Conservation (phyloP, 2,888 invertebrate genomes). For the Eupithecia insigniata region DNA sequence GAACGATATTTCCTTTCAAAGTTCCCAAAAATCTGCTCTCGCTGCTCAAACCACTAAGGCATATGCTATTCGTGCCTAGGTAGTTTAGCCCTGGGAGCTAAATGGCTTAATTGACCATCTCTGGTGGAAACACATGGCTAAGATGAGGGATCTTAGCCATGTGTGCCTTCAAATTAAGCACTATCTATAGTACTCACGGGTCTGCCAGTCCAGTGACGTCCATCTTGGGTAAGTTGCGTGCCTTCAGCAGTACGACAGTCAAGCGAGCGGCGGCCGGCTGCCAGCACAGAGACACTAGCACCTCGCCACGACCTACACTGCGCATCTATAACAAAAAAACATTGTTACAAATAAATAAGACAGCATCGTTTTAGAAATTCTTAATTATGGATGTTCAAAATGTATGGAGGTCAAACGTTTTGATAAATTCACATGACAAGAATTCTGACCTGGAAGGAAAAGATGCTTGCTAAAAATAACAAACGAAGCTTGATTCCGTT, state of each 20-base stretch:
- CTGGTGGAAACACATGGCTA: background rate
- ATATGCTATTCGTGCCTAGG: background rate
- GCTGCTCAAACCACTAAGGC: no score
- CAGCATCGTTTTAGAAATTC: no score
- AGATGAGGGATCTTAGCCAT: no score
- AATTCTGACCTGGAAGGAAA: no score
- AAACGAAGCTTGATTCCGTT: no score
- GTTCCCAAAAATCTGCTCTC: background rate
- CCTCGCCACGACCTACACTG: conserved; percentile 96
- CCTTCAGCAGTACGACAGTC: conserved; percentile 98
- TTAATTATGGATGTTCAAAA: no score
- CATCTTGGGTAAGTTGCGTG: conserved; percentile 98
- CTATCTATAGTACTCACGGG: background rate
- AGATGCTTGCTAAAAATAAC: no score
- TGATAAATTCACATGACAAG: no score
- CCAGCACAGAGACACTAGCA: conserved; percentile 98
- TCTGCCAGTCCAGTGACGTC: conserved; percentile 95
- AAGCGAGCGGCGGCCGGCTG: conserved; percentile 98
- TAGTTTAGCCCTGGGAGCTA: background rate
- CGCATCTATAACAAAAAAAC: conserved; percentile 86
- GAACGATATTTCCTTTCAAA: background rate
- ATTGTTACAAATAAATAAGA: no score
- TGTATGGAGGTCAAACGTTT: no score
- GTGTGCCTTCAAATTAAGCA: background rate
- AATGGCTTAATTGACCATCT: background rate